Conservation (phyloP, 2,888 invertebrate genomes). For the Eudasyphora cyanicolor region DNA sequence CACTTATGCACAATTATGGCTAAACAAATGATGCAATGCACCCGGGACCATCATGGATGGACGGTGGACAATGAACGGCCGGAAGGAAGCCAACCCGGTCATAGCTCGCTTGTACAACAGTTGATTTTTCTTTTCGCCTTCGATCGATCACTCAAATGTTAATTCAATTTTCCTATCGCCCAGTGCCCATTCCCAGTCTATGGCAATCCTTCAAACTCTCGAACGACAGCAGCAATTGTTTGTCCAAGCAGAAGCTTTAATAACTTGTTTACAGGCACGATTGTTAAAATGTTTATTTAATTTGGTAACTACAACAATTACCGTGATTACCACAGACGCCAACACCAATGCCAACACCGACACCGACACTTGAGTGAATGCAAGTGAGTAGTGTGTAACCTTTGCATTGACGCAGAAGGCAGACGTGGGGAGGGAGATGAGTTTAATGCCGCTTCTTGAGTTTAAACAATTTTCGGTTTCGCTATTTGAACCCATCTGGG, state of each 20-base stretch:
- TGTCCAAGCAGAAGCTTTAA: constrained; percentile 19
- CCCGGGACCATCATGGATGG: neutral
- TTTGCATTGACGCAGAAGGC: neutral
- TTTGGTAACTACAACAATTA: constrained; percentile 54
- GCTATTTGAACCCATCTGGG: constrained; percentile 39
- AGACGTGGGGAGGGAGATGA: too few species aligned
- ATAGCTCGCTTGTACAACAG: neutral
- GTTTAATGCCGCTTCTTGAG: neutral
- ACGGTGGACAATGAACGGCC: too few species aligned
- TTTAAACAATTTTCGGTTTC: neutral
- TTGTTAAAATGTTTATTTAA: constrained; percentile 60
- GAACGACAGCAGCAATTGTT: neutral
- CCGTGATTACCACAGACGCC: constrained; percentile 34
- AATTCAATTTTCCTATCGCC: neutral
- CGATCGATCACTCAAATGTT: too few species aligned
- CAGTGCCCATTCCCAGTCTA: too few species aligned
- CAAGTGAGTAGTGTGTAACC: too few species aligned
- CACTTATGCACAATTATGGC: constrained; percentile 4
- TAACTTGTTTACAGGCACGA: constrained; percentile 33
- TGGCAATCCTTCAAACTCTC: too few species aligned
- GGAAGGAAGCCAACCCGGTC: neutral
- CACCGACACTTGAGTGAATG: neutral
- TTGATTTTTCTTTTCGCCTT: neutral
- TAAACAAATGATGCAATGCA: constrained; percentile 26
- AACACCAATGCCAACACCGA: neutral